Evolutionary conservation across 2,888 invertebrate species (phyloP).

Genomic region (Melangyna quadrimaculata): DNA sequence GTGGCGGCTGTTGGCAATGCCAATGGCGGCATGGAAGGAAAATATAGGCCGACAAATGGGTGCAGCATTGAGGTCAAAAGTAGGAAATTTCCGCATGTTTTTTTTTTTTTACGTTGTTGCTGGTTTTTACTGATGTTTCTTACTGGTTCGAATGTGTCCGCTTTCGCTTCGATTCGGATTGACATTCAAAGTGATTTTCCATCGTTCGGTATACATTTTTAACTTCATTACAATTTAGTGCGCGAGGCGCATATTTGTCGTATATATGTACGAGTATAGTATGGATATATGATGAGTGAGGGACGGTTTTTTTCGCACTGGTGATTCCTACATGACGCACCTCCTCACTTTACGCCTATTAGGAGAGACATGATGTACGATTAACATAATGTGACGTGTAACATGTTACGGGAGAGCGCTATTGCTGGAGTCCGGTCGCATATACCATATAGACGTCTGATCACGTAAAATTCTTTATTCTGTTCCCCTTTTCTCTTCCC

Average conservation of each 20-base stretch:
- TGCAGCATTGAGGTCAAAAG: slow-evolving; percentile 58
- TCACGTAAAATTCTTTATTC: slow-evolving; percentile 39
- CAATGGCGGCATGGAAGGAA: neutral
- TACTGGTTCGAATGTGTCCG: slow-evolving; percentile 5
- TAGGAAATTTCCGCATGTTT: slow-evolving; percentile 36
- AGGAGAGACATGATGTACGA: slow-evolving; percentile 67
- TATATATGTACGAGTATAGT: neutral
- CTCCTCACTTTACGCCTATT: slow-evolving; percentile 64
- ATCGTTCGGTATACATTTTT: slow-evolving; percentile 8
- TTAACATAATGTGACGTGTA: slow-evolving; percentile 69
- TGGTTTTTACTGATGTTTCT: neutral
- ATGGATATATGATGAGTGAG: neutral
- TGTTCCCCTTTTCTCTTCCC: slow-evolving; percentile 1
- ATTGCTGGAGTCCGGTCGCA: slow-evolving; percentile 32
- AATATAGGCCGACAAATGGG: slow-evolving; percentile 50
- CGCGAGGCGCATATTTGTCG: neutral
- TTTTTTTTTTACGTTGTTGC: neutral
- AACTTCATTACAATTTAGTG: slow-evolving; percentile 32
- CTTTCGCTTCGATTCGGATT: slow-evolving; percentile 32
- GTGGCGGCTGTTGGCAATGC: slow-evolving; percentile 1
- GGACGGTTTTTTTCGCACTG: slow-evolving; percentile 23
- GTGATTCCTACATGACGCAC: slow-evolving; percentile 52
- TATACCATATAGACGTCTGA: slow-evolving; percentile 44
- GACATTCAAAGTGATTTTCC: slow-evolving; percentile 40
- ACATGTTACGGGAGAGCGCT: slow-evolving; percentile 59